A percentile compares a stretch with the other conserved stretches of the same genome.
Evolutionary conservation across 2,888 invertebrate species (phyloP).

Genomic region (Diaprepes abbreviatus): DNA sequence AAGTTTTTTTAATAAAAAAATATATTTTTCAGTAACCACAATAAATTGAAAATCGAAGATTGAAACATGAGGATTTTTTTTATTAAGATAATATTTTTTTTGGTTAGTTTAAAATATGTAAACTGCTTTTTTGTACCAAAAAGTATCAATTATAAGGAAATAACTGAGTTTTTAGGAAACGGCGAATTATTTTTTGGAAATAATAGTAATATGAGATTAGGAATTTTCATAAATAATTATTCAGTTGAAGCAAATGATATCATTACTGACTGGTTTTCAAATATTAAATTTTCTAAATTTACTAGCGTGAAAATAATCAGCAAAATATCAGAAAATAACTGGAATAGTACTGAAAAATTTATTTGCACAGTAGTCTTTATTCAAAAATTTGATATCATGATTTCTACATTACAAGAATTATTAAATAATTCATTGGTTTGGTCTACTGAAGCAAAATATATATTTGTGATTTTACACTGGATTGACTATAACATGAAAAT

Average conservation of each 20-base stretch:
- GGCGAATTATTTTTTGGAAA: background rate
- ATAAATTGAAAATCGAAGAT: too few species aligned
- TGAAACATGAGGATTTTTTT: background rate
- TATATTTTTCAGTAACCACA: too few species aligned
- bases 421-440: background rate
- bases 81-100: background rate
- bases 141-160: background rate
- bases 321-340: background rate
- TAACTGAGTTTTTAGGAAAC: conserved; percentile 1
- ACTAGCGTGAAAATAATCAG: background rate
- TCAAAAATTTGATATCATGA: background rate
- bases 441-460: conserved; percentile 5
- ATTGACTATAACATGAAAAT: background rate
- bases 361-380: background rate
- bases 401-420: background rate
- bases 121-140: background rate
- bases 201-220: background rate
- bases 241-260: conserved; percentile 7
- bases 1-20: too few species aligned
- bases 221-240: conserved; percentile 5
- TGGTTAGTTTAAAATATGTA: background rate
- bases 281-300: background rate
- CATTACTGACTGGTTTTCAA: background rate
- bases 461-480: background rate
- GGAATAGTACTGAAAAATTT: background rate